Evolutionary conservation across 64 coral and sea anemone genomes (phyloP), one percentile per base, ranked within the genome.

Genomic region (Astreopora myriophthalma): DNA sequence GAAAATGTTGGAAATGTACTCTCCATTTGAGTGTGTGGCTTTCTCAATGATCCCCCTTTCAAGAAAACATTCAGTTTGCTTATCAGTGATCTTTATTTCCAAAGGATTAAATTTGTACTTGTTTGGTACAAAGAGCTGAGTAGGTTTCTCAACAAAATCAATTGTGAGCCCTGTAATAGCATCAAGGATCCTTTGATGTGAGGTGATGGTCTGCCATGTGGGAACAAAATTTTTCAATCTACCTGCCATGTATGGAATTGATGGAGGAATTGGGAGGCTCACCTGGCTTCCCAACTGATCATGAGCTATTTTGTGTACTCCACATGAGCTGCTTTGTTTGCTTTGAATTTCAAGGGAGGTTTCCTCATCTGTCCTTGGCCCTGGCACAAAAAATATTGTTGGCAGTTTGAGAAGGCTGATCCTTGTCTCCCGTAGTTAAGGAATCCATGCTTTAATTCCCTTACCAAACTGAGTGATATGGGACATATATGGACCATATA

Each of bases 151-250:
- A 77, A 27, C 12, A 17, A 49, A 28, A 27, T 48, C 74, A 77
- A 77, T 77, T 51, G 74, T 51, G 25, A 77, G 38, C 22, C 42
- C 74, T 77, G 38, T 75, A 44, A 75, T 75, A 75, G 73, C 73
- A 22, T 75, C 36, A 26, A 75, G 73, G 23, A 75, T 75, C n/a
- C 39, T 48, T 75, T 48, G 73, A 75, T 75, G 35, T 75, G 73
- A 46, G n/a, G 73, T 75, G 39, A 75, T 75, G 38, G 73, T 75
- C 12, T 48, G 19, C 35, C 73, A 75, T 24, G 42, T 48, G 38
- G 17, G 13, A 73, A 75, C 12, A 75, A 6, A 48, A 75, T 75
- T 48, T 75, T 75, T 75, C 36, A 75, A 26, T 75, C 73, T 48
- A 75, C 73, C 73, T 75, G 73, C 73, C 22, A 8, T 26, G 10